Percentiles rank a stretch among this genome's conserved stretches.
Conservation (phyloP, 2,113 vertebrate species). For the Mugil cephalus region DNA sequence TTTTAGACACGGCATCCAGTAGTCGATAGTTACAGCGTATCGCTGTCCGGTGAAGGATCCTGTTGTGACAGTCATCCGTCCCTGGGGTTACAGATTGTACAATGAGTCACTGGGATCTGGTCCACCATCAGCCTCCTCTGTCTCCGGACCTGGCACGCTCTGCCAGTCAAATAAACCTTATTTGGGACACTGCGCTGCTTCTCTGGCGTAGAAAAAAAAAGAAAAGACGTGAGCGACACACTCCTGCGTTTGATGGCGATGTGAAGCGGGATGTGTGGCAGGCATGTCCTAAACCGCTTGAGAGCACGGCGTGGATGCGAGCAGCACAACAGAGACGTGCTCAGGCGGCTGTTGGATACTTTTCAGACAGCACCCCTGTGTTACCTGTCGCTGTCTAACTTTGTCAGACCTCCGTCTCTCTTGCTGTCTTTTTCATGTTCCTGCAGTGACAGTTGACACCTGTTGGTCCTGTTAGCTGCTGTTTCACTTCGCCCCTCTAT, state of each 20-base stretch:
- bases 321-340: constrained; percentile 11
- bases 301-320: constrained; percentile 27
- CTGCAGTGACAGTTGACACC: constrained; percentile 35
- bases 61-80: constrained; percentile 42
- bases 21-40: not conserved
- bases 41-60: constrained; percentile 16
- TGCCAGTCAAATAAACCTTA: constrained; percentile 58
- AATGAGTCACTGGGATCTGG: constrained; percentile 52
- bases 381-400: constrained; percentile 10
- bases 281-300: constrained; percentile 20
- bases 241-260: constrained; percentile 15
- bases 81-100: constrained; percentile 47
- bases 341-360: constrained; percentile 24
- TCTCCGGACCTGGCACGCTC: constrained; percentile 46
- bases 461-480: constrained; percentile 17
- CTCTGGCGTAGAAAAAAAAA: not conserved
- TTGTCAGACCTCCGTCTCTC: constrained; percentile 15
- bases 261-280: constrained; percentile 40
- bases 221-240: constrained; percentile 5
- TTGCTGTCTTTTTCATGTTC: constrained; percentile 17
- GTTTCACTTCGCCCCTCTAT: constrained; percentile 10
- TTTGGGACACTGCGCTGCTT: constrained; percentile 18
- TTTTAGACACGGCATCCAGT: not conserved
- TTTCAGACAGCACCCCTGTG: constrained; percentile 22
- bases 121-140: constrained; percentile 42